Evolutionary conservation across 2,113 vertebrate genomes (phyloP).

Genomic region (Rhizomys pruinosus): DNA sequence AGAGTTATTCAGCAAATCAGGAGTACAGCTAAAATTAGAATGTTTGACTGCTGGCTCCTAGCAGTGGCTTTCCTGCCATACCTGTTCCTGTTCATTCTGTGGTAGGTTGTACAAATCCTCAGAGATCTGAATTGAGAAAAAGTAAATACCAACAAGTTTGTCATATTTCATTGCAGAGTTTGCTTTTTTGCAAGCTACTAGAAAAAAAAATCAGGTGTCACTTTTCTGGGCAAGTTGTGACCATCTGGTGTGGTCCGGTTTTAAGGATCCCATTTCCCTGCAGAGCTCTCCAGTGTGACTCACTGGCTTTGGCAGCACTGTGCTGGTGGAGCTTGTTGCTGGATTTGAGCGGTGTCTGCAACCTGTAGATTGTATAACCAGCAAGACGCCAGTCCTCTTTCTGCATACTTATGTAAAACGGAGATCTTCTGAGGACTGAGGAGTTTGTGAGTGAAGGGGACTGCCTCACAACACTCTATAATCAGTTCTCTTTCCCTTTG

Average conservation of each 20-base stretch:
- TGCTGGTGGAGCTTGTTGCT: background rate
- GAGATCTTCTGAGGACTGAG: background rate
- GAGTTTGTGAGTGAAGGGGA: background rate
- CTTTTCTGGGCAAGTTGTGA: background rate
- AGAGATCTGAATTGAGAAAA: slow-evolving; percentile 5
- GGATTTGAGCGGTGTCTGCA: background rate
- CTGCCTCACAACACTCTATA: background rate
- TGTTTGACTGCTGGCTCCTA: background rate
- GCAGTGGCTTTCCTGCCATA: background rate
- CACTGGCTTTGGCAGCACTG: background rate
- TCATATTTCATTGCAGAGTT: background rate
- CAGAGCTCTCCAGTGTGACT: background rate
- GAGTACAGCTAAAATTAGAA: background rate
- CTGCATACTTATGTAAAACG: background rate
- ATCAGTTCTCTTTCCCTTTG: background rate
- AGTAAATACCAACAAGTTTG: background rate
- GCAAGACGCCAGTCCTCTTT: background rate
- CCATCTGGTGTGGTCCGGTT: background rate
- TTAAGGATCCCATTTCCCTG: background rate
- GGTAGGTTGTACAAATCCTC: background rate
- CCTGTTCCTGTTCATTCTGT: background rate
- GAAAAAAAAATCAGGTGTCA: background rate
- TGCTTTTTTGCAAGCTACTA: background rate
- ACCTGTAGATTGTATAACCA: background rate
- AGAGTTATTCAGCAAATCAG: background rate